phyloP scores from a whole-genome alignment of 2,113 vertebrate species.

The Otolemur garnettii region DNA sequence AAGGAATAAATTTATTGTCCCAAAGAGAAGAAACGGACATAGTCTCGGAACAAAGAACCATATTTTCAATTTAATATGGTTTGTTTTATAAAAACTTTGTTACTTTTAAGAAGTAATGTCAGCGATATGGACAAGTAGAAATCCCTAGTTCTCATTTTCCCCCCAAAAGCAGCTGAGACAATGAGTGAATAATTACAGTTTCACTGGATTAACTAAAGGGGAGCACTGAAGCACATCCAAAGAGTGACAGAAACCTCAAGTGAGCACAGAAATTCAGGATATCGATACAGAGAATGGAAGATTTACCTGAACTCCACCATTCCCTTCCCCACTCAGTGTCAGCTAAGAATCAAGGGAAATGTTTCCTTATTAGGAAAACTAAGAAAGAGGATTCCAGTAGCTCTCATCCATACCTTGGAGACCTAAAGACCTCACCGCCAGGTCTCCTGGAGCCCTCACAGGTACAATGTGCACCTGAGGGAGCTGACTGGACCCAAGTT shows the following conservation, averaged over 20 bases:
- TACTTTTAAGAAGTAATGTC: neutral
- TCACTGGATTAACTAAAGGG: neutral
- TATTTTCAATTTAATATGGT: neutral
- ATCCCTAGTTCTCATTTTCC: neutral
- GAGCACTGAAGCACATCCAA: neutral
- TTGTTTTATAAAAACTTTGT: neutral
- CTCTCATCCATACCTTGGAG: neutral
- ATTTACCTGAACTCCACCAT: neutral
- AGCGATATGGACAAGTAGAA: neutral
- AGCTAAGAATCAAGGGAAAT: neutral
- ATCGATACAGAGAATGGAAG: neutral
- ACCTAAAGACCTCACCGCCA: neutral
- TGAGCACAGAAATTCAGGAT: neutral
- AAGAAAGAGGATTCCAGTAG: neutral
- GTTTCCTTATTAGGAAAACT: neutral
- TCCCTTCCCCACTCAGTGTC: neutral
- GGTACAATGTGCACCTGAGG: neutral
- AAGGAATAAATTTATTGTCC: neutral
- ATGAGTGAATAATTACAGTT: neutral
- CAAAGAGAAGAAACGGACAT: neutral
- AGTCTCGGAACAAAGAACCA: neutral
- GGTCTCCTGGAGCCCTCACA: neutral
- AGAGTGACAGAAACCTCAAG: neutral
- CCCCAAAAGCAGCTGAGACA: neutral
- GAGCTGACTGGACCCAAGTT: neutral